Evolutionary conservation across 2,113 vertebrate species (phyloP), one percentile per base, ranked within the genome.

Genomic region (Dissostichus mawsoni): DNA sequence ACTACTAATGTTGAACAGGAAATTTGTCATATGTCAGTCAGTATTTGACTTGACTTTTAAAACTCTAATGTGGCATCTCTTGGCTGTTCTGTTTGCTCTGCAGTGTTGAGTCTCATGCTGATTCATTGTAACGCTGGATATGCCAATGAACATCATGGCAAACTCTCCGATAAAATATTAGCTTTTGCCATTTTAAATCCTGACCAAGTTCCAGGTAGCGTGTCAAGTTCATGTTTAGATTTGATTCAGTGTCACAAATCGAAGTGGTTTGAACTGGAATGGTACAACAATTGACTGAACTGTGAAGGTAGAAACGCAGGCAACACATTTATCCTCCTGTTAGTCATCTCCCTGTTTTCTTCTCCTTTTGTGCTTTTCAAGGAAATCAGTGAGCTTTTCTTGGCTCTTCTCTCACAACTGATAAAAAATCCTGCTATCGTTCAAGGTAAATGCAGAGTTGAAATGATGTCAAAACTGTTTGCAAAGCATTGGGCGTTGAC

Each of bases 401-500:
- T 76, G 18, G 5, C 55, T 69, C 69, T 20, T 20, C 41, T 69
- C 62, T 48, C 29, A 11, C 16, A 81, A 18, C 85, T 88, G 90
- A 91, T 90, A 89, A 88, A 8, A 59, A 67, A 50, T 11, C n/a
- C 62, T 77, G 65, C 69, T 86, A 91, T 93, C 86, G 50, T 81
- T 77, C 53, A 72, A 77, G 75, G 67, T 69, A 88, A 90, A 89
- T 85, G 69, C 80, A 85, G 68, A 89, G 90, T 86, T 91, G 84
- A 90, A 83, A 88, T 62, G 82, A 89, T 86, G 85, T 86, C 81
- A 80, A 14, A 76, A 62, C 17, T 90, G 84, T 93, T 93, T 91
- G 91, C 86, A 88, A 73, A 92, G 87, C 56, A 9, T 20, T 84
- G 89, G 89, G 89, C 77, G 86, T 90, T 53, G 58, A 80, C 79